A percentile compares a stretch with the other conserved stretches of the same genome.
Evolutionary conservation across 92 coral and sea anemone genomes (phyloP).

Genomic region (Pocillopora grandis): DNA sequence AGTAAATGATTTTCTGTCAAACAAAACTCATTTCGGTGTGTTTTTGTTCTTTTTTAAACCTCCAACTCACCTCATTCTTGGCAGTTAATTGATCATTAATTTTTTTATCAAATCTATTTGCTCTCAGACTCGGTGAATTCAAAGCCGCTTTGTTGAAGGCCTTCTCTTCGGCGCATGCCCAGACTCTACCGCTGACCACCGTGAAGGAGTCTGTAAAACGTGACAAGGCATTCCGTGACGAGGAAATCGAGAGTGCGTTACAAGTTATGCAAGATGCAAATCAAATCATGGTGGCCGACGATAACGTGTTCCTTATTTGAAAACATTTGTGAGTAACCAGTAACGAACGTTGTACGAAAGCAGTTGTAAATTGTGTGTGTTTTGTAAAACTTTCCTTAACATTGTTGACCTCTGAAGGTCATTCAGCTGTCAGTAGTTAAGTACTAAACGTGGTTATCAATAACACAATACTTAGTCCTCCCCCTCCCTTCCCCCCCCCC

Average conservation of each 20-base stretch:
- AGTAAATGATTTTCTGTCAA: too few species aligned
- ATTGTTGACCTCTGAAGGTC: neutral
- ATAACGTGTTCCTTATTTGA: conserved; percentile 74
- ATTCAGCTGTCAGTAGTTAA: too few species aligned
- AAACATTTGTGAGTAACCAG: neutral
- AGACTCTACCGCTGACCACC: conserved; percentile 71
- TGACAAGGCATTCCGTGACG: conserved; percentile 1
- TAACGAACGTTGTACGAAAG: neutral
- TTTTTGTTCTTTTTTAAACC: too few species aligned
- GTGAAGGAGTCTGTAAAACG: conserved; percentile 69
- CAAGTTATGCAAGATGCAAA: conserved; percentile 90
- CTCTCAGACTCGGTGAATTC: conserved; percentile 73
- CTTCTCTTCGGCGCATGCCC: conserved; percentile 85
- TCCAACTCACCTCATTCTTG: too few species aligned
- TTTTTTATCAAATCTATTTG: neutral
- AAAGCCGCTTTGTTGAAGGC: conserved; percentile 67
- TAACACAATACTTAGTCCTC: too few species aligned
- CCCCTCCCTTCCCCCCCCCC: too few species aligned
- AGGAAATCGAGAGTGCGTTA: conserved; percentile 6
- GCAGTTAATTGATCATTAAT: neutral
- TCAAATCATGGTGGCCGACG: conserved; percentile 82
- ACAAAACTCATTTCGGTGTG: too few species aligned
- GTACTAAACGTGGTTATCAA: too few species aligned
- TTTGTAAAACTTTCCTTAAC: neutral
- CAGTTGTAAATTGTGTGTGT: neutral